Percentiles rank a stretch among this genome's conserved stretches.
Conservation (phyloP, 1,140 invertebrate genomes). For the Trichoplusia ni region DNA sequence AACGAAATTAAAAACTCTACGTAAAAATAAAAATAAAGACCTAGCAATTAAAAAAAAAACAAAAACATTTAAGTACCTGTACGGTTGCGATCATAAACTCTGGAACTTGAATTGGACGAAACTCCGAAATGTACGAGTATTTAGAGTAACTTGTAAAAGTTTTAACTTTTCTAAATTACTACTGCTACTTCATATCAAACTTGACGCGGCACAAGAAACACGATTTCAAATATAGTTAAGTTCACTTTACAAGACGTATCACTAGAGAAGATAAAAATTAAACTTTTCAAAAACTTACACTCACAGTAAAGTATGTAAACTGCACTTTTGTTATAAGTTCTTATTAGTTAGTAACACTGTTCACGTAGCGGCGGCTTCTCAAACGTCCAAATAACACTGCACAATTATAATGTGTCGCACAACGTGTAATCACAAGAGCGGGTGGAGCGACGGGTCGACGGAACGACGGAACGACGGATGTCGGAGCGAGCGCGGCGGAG, state of each 20-base stretch:
- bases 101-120: slow-evolving; percentile 15
- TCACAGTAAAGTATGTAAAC: slow-evolving; percentile 49
- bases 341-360: slow-evolving; percentile 24
- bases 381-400: slow-evolving; percentile 45
- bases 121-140: slow-evolving; percentile 16
- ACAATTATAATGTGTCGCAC: slow-evolving; percentile 56
- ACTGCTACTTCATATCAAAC: slow-evolving; percentile 29
- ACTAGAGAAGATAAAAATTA: slow-evolving; percentile 24
- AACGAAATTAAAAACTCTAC: background rate
- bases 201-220: slow-evolving; percentile 35
- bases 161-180: slow-evolving; percentile 37
- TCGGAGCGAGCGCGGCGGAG: slow-evolving; percentile 34
- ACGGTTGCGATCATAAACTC: slow-evolving; percentile 32
- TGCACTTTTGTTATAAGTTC: slow-evolving; percentile 33
- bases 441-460: slow-evolving; percentile 54
- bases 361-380: slow-evolving; percentile 31
- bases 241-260: slow-evolving; percentile 43
- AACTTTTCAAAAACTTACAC: slow-evolving; percentile 51
- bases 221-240: slow-evolving; percentile 31
- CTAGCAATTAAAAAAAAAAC: background rate
- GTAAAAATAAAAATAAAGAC: background rate
- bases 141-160: slow-evolving; percentile 37
- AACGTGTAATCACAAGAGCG: slow-evolving; percentile 58
- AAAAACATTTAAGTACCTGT: slow-evolving; percentile 34
- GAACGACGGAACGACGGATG: too few species aligned